These are phyloP conservation scores for Spheniscus humboldti DNA, from an alignment of 2,797 vertebrate species.

Conservation along the genomic window DNA sequence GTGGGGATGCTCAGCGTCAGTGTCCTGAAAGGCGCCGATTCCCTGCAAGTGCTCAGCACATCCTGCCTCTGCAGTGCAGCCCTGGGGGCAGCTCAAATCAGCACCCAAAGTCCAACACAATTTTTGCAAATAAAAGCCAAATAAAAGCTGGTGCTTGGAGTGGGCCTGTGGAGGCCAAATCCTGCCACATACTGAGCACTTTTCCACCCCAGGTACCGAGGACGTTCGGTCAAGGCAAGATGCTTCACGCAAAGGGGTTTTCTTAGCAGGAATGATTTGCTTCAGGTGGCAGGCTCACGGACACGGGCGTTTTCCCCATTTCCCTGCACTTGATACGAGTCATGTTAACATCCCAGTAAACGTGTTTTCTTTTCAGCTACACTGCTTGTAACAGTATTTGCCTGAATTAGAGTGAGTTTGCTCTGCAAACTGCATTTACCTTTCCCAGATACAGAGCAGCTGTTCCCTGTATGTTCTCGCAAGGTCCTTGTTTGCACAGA, in stretches of 20 bases:
- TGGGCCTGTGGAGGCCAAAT: background rate
- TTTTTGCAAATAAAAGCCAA: background rate
- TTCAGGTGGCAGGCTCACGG: background rate
- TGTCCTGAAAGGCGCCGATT: background rate
- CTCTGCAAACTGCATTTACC: slow-evolving; percentile 74
- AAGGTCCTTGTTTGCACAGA: slow-evolving; percentile 72
- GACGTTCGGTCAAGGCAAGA: background rate
- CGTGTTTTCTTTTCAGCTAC: slow-evolving; percentile 78
- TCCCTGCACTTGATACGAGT: slow-evolving; percentile 72
- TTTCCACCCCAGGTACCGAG: background rate
- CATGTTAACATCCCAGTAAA: slow-evolving; percentile 80
- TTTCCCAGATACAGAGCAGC: slow-evolving; percentile 73
- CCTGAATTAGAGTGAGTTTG: slow-evolving; percentile 89
- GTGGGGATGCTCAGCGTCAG: background rate
- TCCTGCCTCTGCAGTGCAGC: fast-evolving
- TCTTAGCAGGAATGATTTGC: background rate
- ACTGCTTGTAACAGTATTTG: slow-evolving; percentile 90
- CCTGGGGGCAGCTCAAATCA: background rate
- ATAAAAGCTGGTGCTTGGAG: background rate
- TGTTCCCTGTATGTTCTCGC: slow-evolving; percentile 63
- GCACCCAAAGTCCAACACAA: background rate
- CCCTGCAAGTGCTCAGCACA: background rate
- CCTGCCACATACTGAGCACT: background rate
- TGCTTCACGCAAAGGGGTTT: background rate
- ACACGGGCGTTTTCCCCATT: background rate